These are phyloP conservation scores for Mythimna impura DNA, from an alignment of 2,888 invertebrate species.

Conservation along the genomic window DNA sequence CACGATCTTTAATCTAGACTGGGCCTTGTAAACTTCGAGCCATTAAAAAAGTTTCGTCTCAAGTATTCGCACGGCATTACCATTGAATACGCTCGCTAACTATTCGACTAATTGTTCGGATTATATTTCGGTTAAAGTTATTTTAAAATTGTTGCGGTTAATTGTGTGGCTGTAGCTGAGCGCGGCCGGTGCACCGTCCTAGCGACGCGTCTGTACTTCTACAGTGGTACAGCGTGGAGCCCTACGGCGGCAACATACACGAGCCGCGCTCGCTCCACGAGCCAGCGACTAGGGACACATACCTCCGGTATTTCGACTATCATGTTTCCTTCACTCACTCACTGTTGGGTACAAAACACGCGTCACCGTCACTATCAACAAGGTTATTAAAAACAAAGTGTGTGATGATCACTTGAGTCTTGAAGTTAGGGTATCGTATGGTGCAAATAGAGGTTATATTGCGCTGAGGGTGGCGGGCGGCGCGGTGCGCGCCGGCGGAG, in stretches of 20 bases:
- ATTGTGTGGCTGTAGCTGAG: slow-evolving; percentile 40
- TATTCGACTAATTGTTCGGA: slow-evolving; percentile 10
- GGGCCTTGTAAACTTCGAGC: slow-evolving; percentile 74
- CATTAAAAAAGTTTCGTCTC: slow-evolving; percentile 63
- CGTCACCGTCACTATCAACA: slow-evolving; percentile 54
- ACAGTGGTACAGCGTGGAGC: slow-evolving; percentile 51
- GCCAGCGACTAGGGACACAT: slow-evolving; percentile 63
- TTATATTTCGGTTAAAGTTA: slow-evolving; percentile 8
- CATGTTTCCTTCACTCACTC: slow-evolving; percentile 79
- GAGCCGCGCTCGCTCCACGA: slow-evolving; percentile 39
- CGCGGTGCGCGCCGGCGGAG: slow-evolving; percentile 87
- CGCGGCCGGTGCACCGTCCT: slow-evolving; percentile 68
- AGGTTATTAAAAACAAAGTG: slow-evolving; percentile 65
- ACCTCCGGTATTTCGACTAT: slow-evolving; percentile 89
- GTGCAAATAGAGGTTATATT: slow-evolving; percentile 67
- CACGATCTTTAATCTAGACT: slow-evolving; percentile 88
- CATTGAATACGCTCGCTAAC: slow-evolving; percentile 50
- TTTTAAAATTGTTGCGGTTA: slow-evolving; percentile 47
- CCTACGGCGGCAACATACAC: slow-evolving; percentile 10
- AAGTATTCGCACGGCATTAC: slow-evolving; percentile 50
- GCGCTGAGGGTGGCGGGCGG: slow-evolving; percentile 64
- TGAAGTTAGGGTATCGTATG: slow-evolving; percentile 56
- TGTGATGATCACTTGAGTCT: slow-evolving; percentile 54
- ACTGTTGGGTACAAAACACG: slow-evolving; percentile 54
- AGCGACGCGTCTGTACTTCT: slow-evolving; percentile 63